Evolutionary conservation across 1,140 invertebrate species (phyloP).

Genomic region (Drosophila equinoxialis): DNA sequence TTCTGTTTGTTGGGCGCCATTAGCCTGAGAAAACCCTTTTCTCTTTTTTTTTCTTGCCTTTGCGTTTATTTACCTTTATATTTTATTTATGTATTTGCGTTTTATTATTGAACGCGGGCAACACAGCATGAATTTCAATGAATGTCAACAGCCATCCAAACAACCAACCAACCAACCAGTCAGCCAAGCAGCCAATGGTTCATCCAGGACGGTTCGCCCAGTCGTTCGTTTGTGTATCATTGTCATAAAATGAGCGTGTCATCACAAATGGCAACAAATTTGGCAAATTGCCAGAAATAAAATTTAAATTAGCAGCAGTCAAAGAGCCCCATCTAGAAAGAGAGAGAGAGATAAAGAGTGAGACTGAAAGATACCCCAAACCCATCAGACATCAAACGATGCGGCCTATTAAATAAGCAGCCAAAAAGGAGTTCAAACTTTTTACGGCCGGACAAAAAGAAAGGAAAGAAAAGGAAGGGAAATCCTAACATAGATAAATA

Average conservation of each 20-base stretch:
- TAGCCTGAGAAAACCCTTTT: constrained; percentile 67
- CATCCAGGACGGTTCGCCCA: not conserved
- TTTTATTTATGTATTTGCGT: constrained; percentile 80
- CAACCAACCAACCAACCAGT: constrained; percentile 3
- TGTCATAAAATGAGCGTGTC: constrained; percentile 76
- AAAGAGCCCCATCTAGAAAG: not conserved
- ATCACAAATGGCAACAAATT: constrained; percentile 80
- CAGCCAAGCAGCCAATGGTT: not conserved
- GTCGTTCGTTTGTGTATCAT: constrained; percentile 48
- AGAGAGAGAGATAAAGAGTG: not conserved
- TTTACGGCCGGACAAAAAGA: not conserved
- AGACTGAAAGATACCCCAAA: too few relatives aligned
- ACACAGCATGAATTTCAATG: constrained; percentile 79
- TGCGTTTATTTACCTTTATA: constrained; percentile 81
- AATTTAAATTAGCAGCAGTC: constrained; percentile 75
- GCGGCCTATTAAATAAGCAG: constrained; percentile 56
- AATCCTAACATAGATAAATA: too few relatives aligned
- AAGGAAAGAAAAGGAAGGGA: not conserved
- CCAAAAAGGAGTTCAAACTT: not conserved
- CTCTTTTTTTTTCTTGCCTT: constrained; percentile 14
- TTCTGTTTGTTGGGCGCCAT: constrained; percentile 41
- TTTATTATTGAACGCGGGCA: constrained; percentile 77
- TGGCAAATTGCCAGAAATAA: constrained; percentile 80
- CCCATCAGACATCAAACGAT: constrained; percentile 26
- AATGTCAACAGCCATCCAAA: constrained; percentile 58